Evolutionary conservation across 2,113 vertebrate genomes (phyloP).

Genomic region (Eonycteris spelaea): DNA sequence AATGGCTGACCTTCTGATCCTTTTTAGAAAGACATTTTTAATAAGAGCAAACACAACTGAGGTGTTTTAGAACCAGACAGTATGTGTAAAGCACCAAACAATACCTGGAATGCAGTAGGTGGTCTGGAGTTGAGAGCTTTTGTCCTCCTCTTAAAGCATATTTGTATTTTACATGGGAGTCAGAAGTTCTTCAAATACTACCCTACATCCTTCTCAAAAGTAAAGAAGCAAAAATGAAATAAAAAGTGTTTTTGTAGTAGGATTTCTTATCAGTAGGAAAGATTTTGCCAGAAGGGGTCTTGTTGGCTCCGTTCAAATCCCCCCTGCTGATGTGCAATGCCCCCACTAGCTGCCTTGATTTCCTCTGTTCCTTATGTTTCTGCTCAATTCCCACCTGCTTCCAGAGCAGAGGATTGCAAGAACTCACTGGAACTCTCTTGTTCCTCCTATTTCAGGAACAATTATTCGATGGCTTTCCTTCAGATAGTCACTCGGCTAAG

Average conservation of each 20-base stretch:
- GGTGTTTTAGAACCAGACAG: background rate
- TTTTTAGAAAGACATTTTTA: background rate
- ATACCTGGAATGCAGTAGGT: background rate
- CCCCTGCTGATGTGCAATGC: too few species aligned
- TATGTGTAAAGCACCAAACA: background rate
- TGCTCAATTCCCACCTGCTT: background rate
- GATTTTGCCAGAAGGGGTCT: background rate
- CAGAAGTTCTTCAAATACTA: background rate
- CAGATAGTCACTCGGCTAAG: background rate
- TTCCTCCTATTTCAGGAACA: background rate
- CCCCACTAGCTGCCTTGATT: background rate
- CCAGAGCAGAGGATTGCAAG: rapidly evolving
- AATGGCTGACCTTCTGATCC: background rate
- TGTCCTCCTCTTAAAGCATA: background rate
- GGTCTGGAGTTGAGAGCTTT: background rate
- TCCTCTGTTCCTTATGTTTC: background rate
- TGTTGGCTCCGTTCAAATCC: background rate
- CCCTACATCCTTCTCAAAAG: background rate
- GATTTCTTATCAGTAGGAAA: background rate
- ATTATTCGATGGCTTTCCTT: background rate
- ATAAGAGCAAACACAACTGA: background rate
- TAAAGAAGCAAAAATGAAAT: background rate
- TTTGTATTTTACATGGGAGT: background rate
- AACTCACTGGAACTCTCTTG: background rate
- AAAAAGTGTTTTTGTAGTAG: background rate